A percentile compares a stretch with the other conserved stretches of the same genome.
Conservation (phyloP, 1,140 invertebrate species). For the Meloidogyne chitwoodi region DNA sequence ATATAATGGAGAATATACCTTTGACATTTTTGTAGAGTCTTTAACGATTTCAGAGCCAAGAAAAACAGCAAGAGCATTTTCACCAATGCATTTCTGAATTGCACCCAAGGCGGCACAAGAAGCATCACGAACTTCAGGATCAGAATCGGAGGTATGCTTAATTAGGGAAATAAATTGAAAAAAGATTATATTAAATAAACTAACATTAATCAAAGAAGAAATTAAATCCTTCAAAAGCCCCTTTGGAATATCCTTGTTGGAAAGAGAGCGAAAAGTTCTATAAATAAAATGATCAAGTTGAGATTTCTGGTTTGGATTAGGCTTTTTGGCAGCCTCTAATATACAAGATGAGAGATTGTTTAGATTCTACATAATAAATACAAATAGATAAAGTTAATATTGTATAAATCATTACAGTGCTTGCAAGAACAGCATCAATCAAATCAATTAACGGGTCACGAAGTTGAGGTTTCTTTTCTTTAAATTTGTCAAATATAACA, state of each 20-base stretch:
- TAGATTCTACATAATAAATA: constrained; percentile 64
- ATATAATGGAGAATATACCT: no score
- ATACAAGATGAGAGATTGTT: constrained; percentile 82
- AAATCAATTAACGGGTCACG: constrained; percentile 69
- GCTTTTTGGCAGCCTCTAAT: constrained; percentile 70
- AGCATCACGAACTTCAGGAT: constrained; percentile 62
- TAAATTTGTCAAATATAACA: constrained; percentile 86
- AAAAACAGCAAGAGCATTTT: constrained; percentile 80
- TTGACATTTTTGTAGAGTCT: constrained; percentile 79
- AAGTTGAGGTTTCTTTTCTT: constrained; percentile 85
- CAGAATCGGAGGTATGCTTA: constrained; percentile 31
- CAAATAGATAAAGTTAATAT: not conserved
- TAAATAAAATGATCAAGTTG: constrained; percentile 30
- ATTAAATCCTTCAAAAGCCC: constrained; percentile 20
- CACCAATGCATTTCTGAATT: constrained; percentile 86
- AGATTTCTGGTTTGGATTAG: constrained; percentile 28
- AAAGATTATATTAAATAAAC: not conserved
- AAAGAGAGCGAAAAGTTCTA: constrained; percentile 20
- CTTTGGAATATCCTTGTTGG: constrained; percentile 16
- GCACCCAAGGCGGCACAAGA: constrained; percentile 79
- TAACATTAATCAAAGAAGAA: constrained; percentile 13
- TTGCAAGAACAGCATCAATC: constrained; percentile 67
- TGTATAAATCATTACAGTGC: constrained; percentile 20
- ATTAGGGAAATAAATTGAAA: not conserved
- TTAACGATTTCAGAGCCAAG: constrained; percentile 74